Percentiles rank a stretch among this genome's conserved stretches.
Conservation (phyloP, 2,888 invertebrate genomes). For the Serripes groenlandicus region DNA sequence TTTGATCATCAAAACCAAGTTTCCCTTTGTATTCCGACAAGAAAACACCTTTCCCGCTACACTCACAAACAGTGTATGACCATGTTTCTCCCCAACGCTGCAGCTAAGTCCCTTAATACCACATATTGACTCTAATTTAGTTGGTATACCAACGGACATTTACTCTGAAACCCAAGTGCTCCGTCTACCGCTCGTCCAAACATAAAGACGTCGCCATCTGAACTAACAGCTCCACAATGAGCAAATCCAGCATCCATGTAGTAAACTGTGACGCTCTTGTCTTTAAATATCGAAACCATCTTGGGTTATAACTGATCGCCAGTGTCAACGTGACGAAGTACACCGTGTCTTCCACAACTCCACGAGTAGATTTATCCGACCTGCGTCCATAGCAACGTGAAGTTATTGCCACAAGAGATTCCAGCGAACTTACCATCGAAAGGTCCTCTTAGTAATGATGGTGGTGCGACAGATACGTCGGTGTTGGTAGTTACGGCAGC, state of each 20-base stretch:
- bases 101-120: slow-evolving; percentile 71
- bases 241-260: slow-evolving; percentile 73
- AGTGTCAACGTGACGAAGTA: slow-evolving; percentile 71
- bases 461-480: slow-evolving; percentile 60
- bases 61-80: slow-evolving; percentile 73
- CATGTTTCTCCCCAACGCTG: slow-evolving; percentile 78
- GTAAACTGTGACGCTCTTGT: slow-evolving; percentile 33
- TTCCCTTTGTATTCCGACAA: slow-evolving; percentile 79
- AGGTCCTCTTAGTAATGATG: slow-evolving; percentile 47
- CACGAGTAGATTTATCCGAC: slow-evolving; percentile 73
- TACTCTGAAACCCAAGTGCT: slow-evolving; percentile 67
- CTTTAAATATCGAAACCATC: slow-evolving; percentile 45
- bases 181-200: slow-evolving; percentile 73
- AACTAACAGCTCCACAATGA: slow-evolving; percentile 71
- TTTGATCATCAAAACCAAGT: slow-evolving; percentile 73
- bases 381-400: slow-evolving; percentile 74
- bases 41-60: slow-evolving; percentile 66
- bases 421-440: slow-evolving; percentile 59
- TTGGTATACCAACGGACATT: slow-evolving; percentile 39
- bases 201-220: slow-evolving; percentile 68
- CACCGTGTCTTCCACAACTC: slow-evolving; percentile 75
- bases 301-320: slow-evolving; percentile 59
- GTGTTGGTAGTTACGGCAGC: slow-evolving; percentile 69
- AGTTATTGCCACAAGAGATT: slow-evolving; percentile 76
- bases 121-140: slow-evolving; percentile 22